Percentiles rank a stretch among this genome's conserved stretches.
phyloP scores from a whole-genome alignment of 2,888 invertebrate genomes.

The Trichopria drosophilae region DNA sequence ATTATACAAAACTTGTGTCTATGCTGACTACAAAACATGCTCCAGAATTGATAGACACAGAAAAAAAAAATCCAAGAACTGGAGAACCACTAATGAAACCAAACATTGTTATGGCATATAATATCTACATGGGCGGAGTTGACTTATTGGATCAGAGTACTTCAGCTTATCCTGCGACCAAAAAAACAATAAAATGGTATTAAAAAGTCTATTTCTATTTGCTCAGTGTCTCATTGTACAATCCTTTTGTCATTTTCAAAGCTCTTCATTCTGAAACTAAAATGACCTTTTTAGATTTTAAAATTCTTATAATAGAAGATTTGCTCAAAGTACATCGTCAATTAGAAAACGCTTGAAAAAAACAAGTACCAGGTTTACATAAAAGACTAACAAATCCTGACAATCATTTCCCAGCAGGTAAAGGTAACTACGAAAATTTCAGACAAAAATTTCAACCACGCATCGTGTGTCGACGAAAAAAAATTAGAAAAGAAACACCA shows the following conservation, averaged over 20 bases:
- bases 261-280: background rate
- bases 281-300: background rate
- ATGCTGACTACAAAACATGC: slow-evolving; percentile 18
- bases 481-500: background rate
- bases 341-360: no score
- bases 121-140: slow-evolving; percentile 22
- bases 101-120: slow-evolving; percentile 21
- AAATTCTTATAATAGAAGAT: background rate
- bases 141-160: slow-evolving; percentile 14
- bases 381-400: background rate
- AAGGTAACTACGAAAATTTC: no score
- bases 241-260: slow-evolving; percentile 1
- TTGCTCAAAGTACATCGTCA: background rate
- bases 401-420: background rate
- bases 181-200: slow-evolving; percentile 1
- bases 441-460: background rate
- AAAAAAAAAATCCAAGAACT: slow-evolving; percentile 17
- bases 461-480: background rate
- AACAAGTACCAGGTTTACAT: no score
- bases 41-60: slow-evolving; percentile 8
- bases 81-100: slow-evolving; percentile 13
- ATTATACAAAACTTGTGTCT: slow-evolving; percentile 16
- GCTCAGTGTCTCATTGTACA: background rate
- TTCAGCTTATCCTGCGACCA: slow-evolving; percentile 1
- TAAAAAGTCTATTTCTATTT: background rate